phyloP scores from a whole-genome alignment of 2,888 invertebrate genomes.

The Pammene fasciana region DNA sequence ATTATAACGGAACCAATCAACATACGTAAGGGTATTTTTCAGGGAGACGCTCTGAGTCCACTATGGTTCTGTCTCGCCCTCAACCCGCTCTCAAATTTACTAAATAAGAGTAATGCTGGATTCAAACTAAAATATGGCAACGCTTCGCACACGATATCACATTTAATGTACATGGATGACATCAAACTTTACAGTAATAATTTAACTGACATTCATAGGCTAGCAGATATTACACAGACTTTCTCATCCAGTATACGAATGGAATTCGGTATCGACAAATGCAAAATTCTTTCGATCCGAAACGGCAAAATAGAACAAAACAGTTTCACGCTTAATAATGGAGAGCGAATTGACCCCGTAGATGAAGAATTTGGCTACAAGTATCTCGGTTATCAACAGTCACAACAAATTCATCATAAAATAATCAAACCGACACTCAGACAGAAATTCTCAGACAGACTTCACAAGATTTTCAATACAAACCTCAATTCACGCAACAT shows the following conservation, averaged over 20 bases:
- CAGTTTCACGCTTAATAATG: not conserved
- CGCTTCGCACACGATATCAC: not conserved
- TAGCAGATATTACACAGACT: not conserved
- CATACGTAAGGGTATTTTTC: too few relatives aligned
- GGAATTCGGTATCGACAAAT: not conserved
- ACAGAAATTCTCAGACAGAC: too few relatives aligned
- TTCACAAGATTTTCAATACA: too few relatives aligned
- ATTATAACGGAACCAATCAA: too few relatives aligned
- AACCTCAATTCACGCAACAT: too few relatives aligned
- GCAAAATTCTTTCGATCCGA: not conserved
- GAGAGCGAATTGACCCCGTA: not conserved
- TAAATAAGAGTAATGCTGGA: not conserved
- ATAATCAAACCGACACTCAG: too few relatives aligned
- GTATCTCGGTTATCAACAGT: not conserved
- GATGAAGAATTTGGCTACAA: not conserved
- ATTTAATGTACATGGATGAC: not conserved
- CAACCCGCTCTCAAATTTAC: not conserved
- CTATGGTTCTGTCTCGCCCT: not conserved
- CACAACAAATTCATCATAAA: too few relatives aligned
- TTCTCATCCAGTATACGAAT: too few relatives aligned
- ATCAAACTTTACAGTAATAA: not conserved
- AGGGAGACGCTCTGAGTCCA: too few relatives aligned
- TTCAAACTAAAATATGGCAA: not conserved
- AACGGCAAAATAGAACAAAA: not conserved
- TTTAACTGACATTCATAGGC: not conserved